A percentile compares a stretch with the other conserved stretches of the same genome.
Evolutionary conservation across 2,797 vertebrate genomes (phyloP).

Genomic region (Ceryle rudis): DNA sequence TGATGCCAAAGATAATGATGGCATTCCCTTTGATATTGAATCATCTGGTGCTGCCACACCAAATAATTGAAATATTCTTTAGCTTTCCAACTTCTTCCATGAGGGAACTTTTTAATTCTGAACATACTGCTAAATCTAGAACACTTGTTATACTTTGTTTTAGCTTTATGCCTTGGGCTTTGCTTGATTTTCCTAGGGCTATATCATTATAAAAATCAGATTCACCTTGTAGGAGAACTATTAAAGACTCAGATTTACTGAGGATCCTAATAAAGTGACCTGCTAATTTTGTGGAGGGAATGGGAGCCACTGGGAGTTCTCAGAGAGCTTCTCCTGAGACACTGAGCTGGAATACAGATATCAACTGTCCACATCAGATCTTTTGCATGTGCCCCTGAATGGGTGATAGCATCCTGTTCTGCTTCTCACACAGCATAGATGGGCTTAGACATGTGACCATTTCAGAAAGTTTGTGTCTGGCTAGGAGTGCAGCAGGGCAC

Average conservation of each 20-base stretch:
- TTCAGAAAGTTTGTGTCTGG: not conserved
- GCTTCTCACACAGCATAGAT: rapidly evolving
- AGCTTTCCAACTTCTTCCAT: not conserved
- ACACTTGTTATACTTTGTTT: not conserved
- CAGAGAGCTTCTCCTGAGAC: not conserved
- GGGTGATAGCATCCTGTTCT: not conserved
- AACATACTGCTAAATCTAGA: not conserved
- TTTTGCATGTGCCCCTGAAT: not conserved
- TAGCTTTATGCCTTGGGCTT: not conserved
- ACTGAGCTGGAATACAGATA: not conserved
- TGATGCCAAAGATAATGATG: not conserved
- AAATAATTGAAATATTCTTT: not conserved
- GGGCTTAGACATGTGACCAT: not conserved
- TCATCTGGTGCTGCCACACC: not conserved
- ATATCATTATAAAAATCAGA: not conserved
- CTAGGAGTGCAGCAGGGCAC: not conserved
- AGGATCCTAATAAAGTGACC: not conserved
- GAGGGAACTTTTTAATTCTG: not conserved
- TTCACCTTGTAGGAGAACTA: not conserved
- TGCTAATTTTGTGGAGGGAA: not conserved
- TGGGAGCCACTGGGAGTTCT: not conserved
- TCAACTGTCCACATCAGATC: not conserved
- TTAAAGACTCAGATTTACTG: not conserved
- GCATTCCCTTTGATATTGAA: slow-evolving; percentile 2
- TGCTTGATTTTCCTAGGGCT: not conserved